Percentiles rank a stretch among this genome's conserved stretches.
Evolutionary conservation across 2,888 invertebrate genomes (phyloP).

Genomic region (Habroteleia sp.): DNA sequence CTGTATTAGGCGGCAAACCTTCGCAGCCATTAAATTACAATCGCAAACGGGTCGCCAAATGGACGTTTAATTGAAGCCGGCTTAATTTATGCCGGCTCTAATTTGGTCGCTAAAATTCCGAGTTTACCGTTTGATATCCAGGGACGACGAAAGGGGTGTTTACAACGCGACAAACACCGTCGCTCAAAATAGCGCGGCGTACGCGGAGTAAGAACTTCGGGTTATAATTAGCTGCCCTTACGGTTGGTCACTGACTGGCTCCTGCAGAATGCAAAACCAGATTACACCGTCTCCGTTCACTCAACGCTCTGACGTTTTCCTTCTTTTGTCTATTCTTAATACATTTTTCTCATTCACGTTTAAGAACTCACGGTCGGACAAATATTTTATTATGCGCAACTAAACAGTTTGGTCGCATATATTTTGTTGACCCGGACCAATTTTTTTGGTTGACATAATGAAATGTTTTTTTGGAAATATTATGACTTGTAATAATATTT

Average conservation of each 20-base stretch:
- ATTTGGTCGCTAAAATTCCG: slow-evolving; percentile 28
- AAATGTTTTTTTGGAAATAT: no score
- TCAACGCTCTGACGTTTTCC: slow-evolving; percentile 7
- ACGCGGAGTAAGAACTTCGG: slow-evolving; percentile 46
- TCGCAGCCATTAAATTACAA: slow-evolving; percentile 6
- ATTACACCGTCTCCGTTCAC: slow-evolving; percentile 54
- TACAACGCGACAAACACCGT: slow-evolving; percentile 52
- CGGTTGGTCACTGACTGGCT: slow-evolving; percentile 77
- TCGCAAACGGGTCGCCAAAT: background rate
- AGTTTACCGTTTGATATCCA: slow-evolving; percentile 41
- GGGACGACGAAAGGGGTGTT: slow-evolving; percentile 52
- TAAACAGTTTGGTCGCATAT: no score
- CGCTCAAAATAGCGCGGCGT: slow-evolving; percentile 54
- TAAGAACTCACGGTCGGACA: no score
- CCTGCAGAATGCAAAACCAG: slow-evolving; percentile 72
- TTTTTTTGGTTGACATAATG: no score
- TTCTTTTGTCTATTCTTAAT: background rate
- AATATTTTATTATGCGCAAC: no score
- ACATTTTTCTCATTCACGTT: background rate
- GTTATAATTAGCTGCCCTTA: slow-evolving; percentile 68
- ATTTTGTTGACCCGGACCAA: no score
- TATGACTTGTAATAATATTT: no score
- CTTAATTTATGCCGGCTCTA: slow-evolving; percentile 18
- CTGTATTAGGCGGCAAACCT: slow-evolving; percentile 4
- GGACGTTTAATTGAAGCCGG: slow-evolving; percentile 15